Evolutionary conservation across 2,888 invertebrate species (phyloP).

Genomic region (Latrodectus hesperus): DNA sequence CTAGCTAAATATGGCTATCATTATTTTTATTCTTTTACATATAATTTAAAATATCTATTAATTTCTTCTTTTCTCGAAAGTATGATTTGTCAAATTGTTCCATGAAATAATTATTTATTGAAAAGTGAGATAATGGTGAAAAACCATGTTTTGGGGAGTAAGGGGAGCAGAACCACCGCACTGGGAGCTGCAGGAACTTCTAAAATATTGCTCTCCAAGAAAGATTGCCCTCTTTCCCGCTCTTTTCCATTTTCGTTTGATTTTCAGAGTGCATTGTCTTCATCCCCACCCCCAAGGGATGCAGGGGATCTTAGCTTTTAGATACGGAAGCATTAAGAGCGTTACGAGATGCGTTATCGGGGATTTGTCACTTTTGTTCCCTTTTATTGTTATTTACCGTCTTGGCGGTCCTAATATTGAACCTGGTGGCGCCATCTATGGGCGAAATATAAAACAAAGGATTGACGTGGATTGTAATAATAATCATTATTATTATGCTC

Average conservation of each 20-base stretch:
- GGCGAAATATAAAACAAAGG: not conserved
- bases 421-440: constrained; percentile 20
- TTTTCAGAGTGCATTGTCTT: constrained; percentile 38
- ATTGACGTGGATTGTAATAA: no score
- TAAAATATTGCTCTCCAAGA: not conserved
- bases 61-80: no score
- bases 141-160: no score
- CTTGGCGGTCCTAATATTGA: not conserved
- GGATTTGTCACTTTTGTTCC: constrained; percentile 21
- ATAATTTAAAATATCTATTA: no score
- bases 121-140: no score
- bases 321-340: constrained; percentile 41
- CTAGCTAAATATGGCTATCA: no score
- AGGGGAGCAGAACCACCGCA: not conserved
- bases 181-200: not conserved
- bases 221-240: not conserved
- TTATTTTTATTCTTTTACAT: no score
- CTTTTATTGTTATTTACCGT: constrained; percentile 1
- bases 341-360: constrained; percentile 14
- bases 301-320: constrained; percentile 36
- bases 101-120: no score
- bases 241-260: constrained; percentile 32
- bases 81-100: no score
- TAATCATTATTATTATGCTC: no score
- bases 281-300: constrained; percentile 15